These are phyloP conservation scores for Anoplolepis gracilipes DNA, from an alignment of 1,140 invertebrate genomes.

Conservation along the genomic window DNA sequence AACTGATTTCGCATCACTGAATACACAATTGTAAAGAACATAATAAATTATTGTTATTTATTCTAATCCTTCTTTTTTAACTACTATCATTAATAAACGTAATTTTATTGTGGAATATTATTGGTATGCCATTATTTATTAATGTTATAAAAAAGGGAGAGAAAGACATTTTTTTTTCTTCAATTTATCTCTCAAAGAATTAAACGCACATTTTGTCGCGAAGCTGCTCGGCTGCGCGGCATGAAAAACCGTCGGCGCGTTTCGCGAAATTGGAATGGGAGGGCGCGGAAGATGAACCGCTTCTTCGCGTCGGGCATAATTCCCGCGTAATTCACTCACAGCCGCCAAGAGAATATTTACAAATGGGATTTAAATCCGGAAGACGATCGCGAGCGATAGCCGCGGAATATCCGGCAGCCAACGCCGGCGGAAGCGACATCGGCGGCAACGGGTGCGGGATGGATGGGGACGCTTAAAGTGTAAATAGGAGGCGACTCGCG, in stretches of 20 bases:
- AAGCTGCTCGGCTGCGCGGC: background rate
- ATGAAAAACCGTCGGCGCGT: background rate
- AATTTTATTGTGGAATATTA: background rate
- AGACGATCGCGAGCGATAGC: slow-evolving; percentile 50
- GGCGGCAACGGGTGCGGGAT: slow-evolving; percentile 30
- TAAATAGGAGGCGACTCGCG: slow-evolving; percentile 78
- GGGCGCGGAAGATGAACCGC: slow-evolving; percentile 46
- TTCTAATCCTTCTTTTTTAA: background rate
- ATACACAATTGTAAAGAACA: background rate
- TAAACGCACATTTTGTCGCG: slow-evolving; percentile 19
- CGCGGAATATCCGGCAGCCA: slow-evolving; percentile 67
- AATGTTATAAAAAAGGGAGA: background rate
- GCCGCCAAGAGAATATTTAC: slow-evolving; percentile 47
- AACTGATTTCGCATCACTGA: background rate
- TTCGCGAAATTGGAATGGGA: slow-evolving; percentile 32
- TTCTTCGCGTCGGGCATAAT: slow-evolving; percentile 56
- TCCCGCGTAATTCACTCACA: slow-evolving; percentile 63
- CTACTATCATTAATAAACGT: background rate
- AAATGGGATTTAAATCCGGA: slow-evolving; percentile 73
- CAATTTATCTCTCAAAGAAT: slow-evolving; percentile 6
- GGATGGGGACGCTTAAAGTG: slow-evolving; percentile 77
- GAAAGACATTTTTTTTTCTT: background rate
- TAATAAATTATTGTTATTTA: background rate
- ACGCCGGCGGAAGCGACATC: background rate
- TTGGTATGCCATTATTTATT: background rate